Evolutionary conservation across 1,140 invertebrate species (phyloP).

Genomic region (Drosophila setifemur): DNA sequence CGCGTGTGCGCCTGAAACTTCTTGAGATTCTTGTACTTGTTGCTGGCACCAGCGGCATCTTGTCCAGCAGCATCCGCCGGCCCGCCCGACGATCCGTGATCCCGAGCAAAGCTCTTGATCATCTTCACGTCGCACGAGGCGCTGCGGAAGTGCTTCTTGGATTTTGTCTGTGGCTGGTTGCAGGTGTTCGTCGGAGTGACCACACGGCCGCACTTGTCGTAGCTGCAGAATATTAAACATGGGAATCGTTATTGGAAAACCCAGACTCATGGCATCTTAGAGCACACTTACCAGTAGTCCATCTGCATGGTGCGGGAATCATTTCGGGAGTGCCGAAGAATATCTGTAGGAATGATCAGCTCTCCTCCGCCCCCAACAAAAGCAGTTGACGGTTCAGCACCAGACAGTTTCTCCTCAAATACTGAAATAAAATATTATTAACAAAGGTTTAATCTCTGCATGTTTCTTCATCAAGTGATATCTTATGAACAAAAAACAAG

Average conservation of each 20-base stretch:
- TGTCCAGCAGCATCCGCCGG: slow-evolving; percentile 32
- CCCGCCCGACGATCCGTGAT: slow-evolving; percentile 59
- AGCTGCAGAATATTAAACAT: slow-evolving; percentile 25
- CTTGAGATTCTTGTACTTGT: slow-evolving; percentile 77
- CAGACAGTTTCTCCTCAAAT: slow-evolving; percentile 75
- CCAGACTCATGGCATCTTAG: not conserved
- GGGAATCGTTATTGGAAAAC: not conserved
- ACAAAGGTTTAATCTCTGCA: not conserved
- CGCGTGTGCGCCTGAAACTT: slow-evolving; percentile 80
- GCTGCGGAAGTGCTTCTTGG: slow-evolving; percentile 81
- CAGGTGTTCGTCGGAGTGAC: slow-evolving; percentile 37
- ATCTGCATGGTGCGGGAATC: slow-evolving; percentile 85
- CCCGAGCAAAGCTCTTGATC: slow-evolving; percentile 78
- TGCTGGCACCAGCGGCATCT: slow-evolving; percentile 29
- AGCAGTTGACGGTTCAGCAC: slow-evolving; percentile 40
- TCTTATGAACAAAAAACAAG: too few relatives aligned
- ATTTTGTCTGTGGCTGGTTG: slow-evolving; percentile 71
- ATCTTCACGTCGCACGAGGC: slow-evolving; percentile 81
- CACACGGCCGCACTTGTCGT: slow-evolving; percentile 76
- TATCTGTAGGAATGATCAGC: slow-evolving; percentile 82
- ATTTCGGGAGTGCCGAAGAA: slow-evolving; percentile 84
- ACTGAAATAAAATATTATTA: slow-evolving; percentile 38
- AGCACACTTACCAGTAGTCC: slow-evolving; percentile 82
- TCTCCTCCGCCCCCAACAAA: slow-evolving; percentile 64
- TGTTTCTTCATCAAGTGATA: too few relatives aligned